These are phyloP conservation scores for Xiphophorus maculatus DNA, from an alignment of 2,113 vertebrate genomes.

Conservation along the genomic window DNA sequence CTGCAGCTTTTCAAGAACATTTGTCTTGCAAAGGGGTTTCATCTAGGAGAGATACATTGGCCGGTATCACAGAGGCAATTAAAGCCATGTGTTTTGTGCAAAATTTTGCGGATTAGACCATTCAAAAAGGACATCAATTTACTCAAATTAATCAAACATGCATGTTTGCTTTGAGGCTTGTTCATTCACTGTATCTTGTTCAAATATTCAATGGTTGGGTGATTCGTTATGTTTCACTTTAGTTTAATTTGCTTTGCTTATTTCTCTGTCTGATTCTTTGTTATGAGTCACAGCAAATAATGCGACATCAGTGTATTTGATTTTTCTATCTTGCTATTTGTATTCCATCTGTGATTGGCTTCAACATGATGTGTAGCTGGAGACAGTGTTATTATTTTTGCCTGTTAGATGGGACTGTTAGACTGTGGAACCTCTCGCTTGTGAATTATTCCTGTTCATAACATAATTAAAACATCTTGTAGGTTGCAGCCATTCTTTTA, in stretches of 20 bases:
- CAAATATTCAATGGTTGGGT: neutral
- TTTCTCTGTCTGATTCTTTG: neutral
- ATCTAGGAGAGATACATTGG: slow-evolving; percentile 22
- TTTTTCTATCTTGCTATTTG: slow-evolving; percentile 2
- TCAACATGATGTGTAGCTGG: neutral
- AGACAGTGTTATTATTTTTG: neutral
- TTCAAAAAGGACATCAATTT: slow-evolving; percentile 4
- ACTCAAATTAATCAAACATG: neutral
- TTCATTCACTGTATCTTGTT: slow-evolving; percentile 9
- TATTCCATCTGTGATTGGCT: slow-evolving; percentile 14
- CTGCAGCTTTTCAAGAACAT: slow-evolving; percentile 39
- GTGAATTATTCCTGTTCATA: slow-evolving; percentile 4
- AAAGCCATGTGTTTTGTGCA: slow-evolving; percentile 4
- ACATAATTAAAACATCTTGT: neutral
- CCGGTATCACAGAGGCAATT: slow-evolving; percentile 15
- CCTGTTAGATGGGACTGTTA: neutral
- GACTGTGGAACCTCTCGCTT: neutral
- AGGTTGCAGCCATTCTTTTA: neutral
- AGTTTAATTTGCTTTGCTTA: neutral
- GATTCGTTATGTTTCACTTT: neutral
- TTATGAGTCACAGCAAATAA: neutral
- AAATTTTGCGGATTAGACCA: slow-evolving; percentile 25
- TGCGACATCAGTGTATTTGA: slow-evolving; percentile 4
- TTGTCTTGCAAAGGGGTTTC: slow-evolving; percentile 27
- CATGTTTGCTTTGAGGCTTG: slow-evolving; percentile 2